A percentile compares a stretch with the other conserved stretches of the same genome.
Evolutionary conservation across 2,888 invertebrate species (phyloP).

Genomic region (Rosalia funebris): DNA sequence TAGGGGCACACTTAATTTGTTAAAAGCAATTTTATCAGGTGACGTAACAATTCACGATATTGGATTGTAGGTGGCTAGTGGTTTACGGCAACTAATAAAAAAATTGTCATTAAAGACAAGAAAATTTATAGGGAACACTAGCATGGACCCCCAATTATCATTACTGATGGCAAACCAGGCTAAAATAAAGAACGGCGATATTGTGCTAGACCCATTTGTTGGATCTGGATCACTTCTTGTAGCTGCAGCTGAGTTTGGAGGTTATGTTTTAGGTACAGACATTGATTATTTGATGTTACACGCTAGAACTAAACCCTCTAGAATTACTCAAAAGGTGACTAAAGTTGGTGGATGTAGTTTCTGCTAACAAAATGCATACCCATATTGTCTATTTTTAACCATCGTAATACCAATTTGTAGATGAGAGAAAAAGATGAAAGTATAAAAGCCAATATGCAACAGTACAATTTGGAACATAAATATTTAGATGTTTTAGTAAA

Average conservation of each 20-base stretch:
- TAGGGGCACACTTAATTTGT: background rate
- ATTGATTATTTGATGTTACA: conserved; percentile 96
- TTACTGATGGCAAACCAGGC: conserved; percentile 97
- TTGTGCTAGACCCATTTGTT: conserved; percentile 95
- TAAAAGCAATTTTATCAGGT: background rate
- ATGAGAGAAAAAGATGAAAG: conserved; percentile 84
- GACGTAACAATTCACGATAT: too few species aligned
- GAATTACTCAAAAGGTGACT: conserved; percentile 83
- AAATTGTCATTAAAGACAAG: conserved; percentile 87
- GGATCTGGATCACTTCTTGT: conserved; percentile 85
- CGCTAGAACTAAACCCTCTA: conserved; percentile 82
- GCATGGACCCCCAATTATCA: conserved; percentile 96
- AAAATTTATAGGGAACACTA: conserved; percentile 97
- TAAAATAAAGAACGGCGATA: conserved; percentile 73
- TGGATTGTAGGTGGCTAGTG: conserved; percentile 87
- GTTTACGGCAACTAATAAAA: conserved; percentile 83
- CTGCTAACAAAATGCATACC: too few species aligned
- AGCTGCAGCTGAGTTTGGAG: conserved; percentile 90
- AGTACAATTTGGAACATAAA: conserved; percentile 80
- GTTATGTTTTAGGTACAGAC: conserved; percentile 87
- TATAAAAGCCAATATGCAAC: conserved; percentile 85
- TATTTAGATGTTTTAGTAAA: conserved; percentile 92
- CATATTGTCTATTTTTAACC: too few species aligned
- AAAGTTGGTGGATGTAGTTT: too few species aligned
- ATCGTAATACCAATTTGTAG: conserved; percentile 60